Percentiles rank a stretch among this genome's conserved stretches.
Evolutionary conservation across 1,140 invertebrate genomes (phyloP).

Genomic region (Drosophila arawakana): DNA sequence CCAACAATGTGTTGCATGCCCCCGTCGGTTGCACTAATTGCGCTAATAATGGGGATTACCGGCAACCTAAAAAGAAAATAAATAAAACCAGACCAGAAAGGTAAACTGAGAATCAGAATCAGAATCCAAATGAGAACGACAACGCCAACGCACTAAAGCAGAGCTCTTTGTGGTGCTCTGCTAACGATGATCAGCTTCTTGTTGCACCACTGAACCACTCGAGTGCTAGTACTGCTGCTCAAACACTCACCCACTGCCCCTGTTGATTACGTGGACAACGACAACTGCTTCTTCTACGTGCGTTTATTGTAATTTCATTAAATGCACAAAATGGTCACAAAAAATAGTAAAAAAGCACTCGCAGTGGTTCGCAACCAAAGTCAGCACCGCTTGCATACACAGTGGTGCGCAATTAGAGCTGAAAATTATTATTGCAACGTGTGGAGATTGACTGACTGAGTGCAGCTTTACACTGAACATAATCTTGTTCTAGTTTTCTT

Average conservation of each 20-base stretch:
- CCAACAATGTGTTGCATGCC: slow-evolving; percentile 60
- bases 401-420: slow-evolving; percentile 72
- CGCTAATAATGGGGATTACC: slow-evolving; percentile 81
- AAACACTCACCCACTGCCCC: background rate
- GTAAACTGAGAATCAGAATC: slow-evolving; percentile 37
- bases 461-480: too few relatives aligned
- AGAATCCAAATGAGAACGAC: slow-evolving; percentile 5
- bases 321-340: slow-evolving; percentile 73
- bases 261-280: slow-evolving; percentile 47
- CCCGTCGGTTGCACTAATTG: slow-evolving; percentile 66
- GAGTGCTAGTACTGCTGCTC: background rate
- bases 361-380: slow-evolving; percentile 16
- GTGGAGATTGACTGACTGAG: slow-evolving; percentile 1
- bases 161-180: slow-evolving; percentile 58
- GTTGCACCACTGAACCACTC: background rate
- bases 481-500: too few relatives aligned
- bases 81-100: slow-evolving; percentile 11
- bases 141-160: slow-evolving; percentile 77
- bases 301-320: slow-evolving; percentile 82
- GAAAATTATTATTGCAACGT: slow-evolving; percentile 63
- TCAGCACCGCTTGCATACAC: slow-evolving; percentile 10
- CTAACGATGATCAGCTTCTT: slow-evolving; percentile 59
- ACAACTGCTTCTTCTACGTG: slow-evolving; percentile 46
- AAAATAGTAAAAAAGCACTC: slow-evolving; percentile 53
- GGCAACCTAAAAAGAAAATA: slow-evolving; percentile 26